These are phyloP conservation scores for Danio albolineatus DNA, from an alignment of 2,797 vertebrate genomes.

Conservation along the genomic window DNA sequence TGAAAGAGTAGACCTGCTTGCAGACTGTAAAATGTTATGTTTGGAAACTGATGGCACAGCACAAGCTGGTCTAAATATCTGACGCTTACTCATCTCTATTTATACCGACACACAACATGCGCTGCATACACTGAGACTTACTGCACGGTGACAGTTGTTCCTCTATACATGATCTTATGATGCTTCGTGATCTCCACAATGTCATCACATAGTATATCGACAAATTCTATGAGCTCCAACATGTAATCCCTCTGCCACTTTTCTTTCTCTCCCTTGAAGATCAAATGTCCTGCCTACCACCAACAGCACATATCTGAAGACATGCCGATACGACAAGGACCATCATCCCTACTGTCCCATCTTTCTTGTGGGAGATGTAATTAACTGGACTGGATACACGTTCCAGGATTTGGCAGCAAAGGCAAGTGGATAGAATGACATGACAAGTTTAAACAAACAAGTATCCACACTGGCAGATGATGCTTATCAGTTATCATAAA, in stretches of 20 bases:
- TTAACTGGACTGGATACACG: slow-evolving; percentile 80
- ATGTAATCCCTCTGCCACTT: neutral
- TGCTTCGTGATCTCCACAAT: neutral
- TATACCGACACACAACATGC: slow-evolving; percentile 64
- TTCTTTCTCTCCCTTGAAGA: slow-evolving; percentile 68
- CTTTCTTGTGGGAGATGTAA: slow-evolving; percentile 85
- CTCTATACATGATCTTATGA: neutral
- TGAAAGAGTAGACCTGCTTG: slow-evolving; percentile 40
- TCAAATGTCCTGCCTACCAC: slow-evolving; percentile 84
- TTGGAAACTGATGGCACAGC: slow-evolving; percentile 37
- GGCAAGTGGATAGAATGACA: slow-evolving; percentile 71
- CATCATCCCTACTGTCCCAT: slow-evolving; percentile 91
- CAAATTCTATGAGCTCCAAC: neutral
- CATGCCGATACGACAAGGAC: slow-evolving; percentile 80
- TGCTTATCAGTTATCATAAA: neutral
- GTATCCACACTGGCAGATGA: neutral
- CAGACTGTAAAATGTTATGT: slow-evolving; percentile 42
- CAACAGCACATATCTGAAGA: slow-evolving; percentile 84
- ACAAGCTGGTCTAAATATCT: slow-evolving; percentile 72
- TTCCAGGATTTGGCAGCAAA: slow-evolving; percentile 89
- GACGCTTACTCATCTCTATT: slow-evolving; percentile 72
- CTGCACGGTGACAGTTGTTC: slow-evolving; percentile 16
- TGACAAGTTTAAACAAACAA: slow-evolving; percentile 1
- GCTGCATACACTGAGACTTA: slow-evolving; percentile 22
- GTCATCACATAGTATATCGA: neutral